Evolutionary conservation across 1,140 invertebrate genomes (phyloP).

Genomic region (Drosophila rhopaloa): DNA sequence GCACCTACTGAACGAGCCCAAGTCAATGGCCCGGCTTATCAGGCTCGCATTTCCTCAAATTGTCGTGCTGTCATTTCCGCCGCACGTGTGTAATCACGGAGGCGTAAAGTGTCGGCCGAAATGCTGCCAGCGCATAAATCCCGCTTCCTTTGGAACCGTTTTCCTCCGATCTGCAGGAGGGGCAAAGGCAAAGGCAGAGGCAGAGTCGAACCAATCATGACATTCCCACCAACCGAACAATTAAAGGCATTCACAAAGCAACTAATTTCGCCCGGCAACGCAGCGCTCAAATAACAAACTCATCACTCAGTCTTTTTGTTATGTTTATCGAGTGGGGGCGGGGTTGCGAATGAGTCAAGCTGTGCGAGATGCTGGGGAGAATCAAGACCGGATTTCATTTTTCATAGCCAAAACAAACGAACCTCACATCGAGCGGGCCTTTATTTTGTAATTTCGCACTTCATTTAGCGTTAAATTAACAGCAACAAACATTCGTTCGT

Average conservation of each 20-base stretch:
- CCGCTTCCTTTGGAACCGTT: not conserved
- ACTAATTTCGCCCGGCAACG: constrained; percentile 37
- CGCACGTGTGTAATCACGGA: constrained; percentile 63
- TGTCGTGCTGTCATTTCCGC: constrained; percentile 65
- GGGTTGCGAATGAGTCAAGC: constrained; percentile 34
- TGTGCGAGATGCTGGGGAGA: constrained; percentile 22
- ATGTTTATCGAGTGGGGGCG: constrained; percentile 26
- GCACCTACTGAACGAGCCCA: constrained; percentile 5
- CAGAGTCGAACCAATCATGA: constrained; percentile 20
- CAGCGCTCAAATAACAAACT: constrained; percentile 27
- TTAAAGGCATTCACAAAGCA: constrained; percentile 69
- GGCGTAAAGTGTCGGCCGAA: constrained; percentile 46
- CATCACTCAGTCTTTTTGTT: constrained; percentile 38
- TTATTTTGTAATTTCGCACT: constrained; percentile 78
- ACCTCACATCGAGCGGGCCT: constrained; percentile 33
- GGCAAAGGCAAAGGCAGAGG: too few relatives aligned
- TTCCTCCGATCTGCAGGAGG: not conserved
- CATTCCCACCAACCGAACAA: constrained; percentile 55
- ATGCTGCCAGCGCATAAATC: constrained; percentile 28
- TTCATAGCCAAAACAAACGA: constrained; percentile 59
- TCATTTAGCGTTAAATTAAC: constrained; percentile 83
- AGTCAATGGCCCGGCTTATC: constrained; percentile 36
- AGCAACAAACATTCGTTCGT: constrained; percentile 49
- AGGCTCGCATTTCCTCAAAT: constrained; percentile 46
- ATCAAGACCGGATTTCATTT: constrained; percentile 49